These are phyloP conservation scores for Cheilosia vernalis DNA, from an alignment of 2,888 invertebrate species.

Conservation along the genomic window DNA sequence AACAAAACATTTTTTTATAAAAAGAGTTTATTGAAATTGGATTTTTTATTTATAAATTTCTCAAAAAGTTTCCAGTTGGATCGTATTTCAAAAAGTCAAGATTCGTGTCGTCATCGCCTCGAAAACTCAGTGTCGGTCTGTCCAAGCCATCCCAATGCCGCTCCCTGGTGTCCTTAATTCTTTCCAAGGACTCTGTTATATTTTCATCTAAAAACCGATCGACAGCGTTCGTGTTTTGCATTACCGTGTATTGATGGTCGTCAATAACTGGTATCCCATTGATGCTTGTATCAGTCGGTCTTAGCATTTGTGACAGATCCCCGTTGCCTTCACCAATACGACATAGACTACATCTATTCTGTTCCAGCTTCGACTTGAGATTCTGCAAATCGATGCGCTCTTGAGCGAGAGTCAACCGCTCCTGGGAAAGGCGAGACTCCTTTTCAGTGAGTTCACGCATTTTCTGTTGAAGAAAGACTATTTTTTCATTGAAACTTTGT, in stretches of 20 bases:
- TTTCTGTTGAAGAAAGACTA: conserved; percentile 80
- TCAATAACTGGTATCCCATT: conserved; percentile 40
- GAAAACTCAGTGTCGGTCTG: background rate
- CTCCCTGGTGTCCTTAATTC: conserved; percentile 76
- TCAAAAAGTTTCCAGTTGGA: conserved; percentile 40
- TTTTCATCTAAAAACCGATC: conserved; percentile 81
- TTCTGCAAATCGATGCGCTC: conserved; percentile 81
- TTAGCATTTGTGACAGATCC: conserved; percentile 78
- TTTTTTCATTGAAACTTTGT: conserved; percentile 80
- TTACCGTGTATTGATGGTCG: conserved; percentile 33
- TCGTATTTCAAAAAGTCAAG: conserved; percentile 40
- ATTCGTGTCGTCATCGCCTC: conserved; percentile 2
- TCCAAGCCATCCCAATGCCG: conserved; percentile 31
- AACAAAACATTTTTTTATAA: background rate
- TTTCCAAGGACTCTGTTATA: conserved; percentile 80
- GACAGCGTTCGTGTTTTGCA: conserved; percentile 76
- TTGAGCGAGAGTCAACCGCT: conserved; percentile 80
- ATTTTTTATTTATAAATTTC: conserved; percentile 44
- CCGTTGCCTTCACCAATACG: conserved; percentile 80
- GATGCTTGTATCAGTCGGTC: conserved; percentile 18
- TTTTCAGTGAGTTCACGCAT: conserved; percentile 80
- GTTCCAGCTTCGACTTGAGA: conserved; percentile 78
- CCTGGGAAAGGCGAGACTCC: conserved; percentile 81
- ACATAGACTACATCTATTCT: conserved; percentile 81
- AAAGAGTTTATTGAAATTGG: background rate